Percentiles rank a stretch among this genome's conserved stretches.
phyloP scores from a whole-genome alignment of 35 echinoderm and acorn worm species.

The Eucidaris tribuloides region DNA sequence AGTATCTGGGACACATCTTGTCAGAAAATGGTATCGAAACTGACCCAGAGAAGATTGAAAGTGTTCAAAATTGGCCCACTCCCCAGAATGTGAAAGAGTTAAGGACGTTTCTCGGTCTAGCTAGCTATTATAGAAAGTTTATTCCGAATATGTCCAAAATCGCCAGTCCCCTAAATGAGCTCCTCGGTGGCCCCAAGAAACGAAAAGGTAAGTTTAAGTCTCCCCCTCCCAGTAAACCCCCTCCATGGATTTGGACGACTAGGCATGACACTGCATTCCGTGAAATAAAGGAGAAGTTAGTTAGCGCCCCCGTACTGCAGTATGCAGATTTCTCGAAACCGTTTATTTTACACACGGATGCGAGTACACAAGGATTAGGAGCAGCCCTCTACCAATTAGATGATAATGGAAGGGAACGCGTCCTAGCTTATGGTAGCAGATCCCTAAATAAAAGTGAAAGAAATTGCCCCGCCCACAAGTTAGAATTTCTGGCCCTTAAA shows the following conservation, averaged over 20 bases:
- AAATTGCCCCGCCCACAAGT: conserved; percentile 46
- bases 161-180: background rate
- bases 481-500: conserved; percentile 42
- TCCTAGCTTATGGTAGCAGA: conserved; percentile 28
- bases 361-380: conserved; percentile 22
- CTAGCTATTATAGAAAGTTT: conserved; percentile 17
- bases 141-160: background rate
- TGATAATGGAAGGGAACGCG: background rate
- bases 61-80: background rate
- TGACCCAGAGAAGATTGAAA: conserved; percentile 25
- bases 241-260: background rate
- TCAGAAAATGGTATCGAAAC: conserved; percentile 9
- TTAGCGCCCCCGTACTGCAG: background rate
- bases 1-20: conserved; percentile 55
- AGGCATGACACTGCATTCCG: background rate
- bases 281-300: background rate
- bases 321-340: background rate
- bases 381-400: conserved; percentile 3
- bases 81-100: background rate
- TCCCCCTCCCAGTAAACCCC: background rate
- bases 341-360: conserved; percentile 22
- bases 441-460: background rate
- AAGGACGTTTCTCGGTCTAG: too few relatives aligned
- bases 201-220: background rate
- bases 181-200: background rate